Evolutionary conservation across 2,797 vertebrate species (phyloP), one percentile per base, ranked within the genome.

Genomic region (Choloepus didactylus): DNA sequence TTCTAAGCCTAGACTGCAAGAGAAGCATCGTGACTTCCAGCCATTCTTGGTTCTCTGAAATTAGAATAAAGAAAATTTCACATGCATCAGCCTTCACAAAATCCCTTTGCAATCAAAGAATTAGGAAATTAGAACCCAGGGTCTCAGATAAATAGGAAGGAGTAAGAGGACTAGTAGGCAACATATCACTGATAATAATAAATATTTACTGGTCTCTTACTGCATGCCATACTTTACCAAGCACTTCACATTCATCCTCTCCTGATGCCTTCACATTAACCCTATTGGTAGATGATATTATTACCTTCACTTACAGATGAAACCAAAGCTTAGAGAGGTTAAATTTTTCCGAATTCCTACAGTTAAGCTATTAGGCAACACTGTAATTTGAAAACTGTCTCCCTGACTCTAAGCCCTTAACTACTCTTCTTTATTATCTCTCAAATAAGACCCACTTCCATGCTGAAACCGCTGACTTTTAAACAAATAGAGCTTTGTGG

Each of bases 71-170:
- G 90, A 92, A 92, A 88, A 35, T 19, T 81, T 84, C 49, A 6
- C 7, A 0, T 59, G 9, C 16, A 2, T 35, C 14, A 35, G 0
- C 66, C 89, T 86, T 83, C 72, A 83, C 44, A 25, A 66, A 56
- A 62, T 86, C 41, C 51, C 14, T 67, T 89, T 75, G 35, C 23
- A 15, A 72, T 69, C 31, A 93, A n/a, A 89, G 49, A 91, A 91
- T 77, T 46, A 92, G 60, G 19, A 77, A 91, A 72, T 69, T 81
- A 72, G 79, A 96, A 51, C n/a, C 49, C 44, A 72, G n/a, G 29
- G 15, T 85, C 64, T 69, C n/a, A 80, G 66, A 51, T 51, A 77
- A 62, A 51, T 49, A 95, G 23, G 38, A 73, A 60, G 31, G 62
- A 9, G 46, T 41, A 49, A 72, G 49, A 92, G 64, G 77, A 81